phyloP scores from a whole-genome alignment of 2,797 vertebrate genomes.

The Catamblyrhynchus diadema region DNA sequence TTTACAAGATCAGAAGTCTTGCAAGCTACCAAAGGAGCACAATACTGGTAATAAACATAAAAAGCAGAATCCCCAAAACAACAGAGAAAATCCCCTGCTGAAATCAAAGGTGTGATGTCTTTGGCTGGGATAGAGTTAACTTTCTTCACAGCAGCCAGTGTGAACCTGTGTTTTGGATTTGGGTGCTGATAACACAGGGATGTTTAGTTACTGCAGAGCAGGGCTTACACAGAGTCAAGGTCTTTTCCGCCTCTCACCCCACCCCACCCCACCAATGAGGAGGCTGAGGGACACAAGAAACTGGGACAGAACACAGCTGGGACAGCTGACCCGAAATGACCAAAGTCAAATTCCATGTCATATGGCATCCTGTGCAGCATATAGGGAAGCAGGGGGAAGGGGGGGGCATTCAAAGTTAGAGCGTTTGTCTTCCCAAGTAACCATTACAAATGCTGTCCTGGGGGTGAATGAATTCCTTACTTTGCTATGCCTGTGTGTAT shows the following conservation, averaged over 20 bases:
- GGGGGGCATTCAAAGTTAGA: neutral
- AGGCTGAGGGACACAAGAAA: neutral
- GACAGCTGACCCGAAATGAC: neutral
- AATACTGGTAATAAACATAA: neutral
- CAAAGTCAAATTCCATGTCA: neutral
- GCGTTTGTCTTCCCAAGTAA: neutral
- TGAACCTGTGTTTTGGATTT: neutral
- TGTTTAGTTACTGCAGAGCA: neutral
- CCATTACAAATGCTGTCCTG: neutral
- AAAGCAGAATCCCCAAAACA: neutral
- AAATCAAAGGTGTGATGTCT: neutral
- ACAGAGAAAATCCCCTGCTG: neutral
- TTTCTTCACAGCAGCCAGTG: neutral
- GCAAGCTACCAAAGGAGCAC: neutral
- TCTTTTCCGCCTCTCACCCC: neutral
- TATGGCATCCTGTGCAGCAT: neutral
- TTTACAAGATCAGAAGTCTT: neutral
- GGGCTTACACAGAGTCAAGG: neutral
- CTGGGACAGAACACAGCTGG: neutral
- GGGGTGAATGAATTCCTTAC: neutral
- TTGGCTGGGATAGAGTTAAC: neutral
- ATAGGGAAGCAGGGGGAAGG: neutral
- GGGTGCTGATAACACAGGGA: neutral
- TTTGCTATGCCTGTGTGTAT: neutral
- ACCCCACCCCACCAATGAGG: neutral